Evolutionary conservation across 2,113 vertebrate species (phyloP).

Genomic region (Cynocephalus volans): DNA sequence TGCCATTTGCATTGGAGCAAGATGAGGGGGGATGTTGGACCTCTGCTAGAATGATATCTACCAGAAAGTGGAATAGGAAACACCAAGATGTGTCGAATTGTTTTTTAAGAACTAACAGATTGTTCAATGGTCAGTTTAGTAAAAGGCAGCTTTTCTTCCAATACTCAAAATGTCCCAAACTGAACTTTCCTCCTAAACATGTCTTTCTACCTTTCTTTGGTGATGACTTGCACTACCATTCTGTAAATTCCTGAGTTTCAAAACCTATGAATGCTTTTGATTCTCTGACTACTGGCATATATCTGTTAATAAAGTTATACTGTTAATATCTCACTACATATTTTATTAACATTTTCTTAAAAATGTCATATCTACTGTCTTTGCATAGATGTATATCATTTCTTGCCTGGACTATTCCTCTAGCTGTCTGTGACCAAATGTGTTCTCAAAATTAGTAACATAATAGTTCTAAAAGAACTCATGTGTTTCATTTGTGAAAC

Average conservation of each 20-base stretch:
- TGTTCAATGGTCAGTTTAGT: background rate
- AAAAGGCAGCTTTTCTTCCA: background rate
- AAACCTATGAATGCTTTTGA: background rate
- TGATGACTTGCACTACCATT: background rate
- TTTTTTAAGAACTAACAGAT: background rate
- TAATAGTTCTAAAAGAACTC: background rate
- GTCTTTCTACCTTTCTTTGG: background rate
- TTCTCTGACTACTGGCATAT: background rate
- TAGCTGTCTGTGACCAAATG: background rate
- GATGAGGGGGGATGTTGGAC: background rate
- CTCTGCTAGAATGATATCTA: background rate
- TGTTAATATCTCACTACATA: background rate
- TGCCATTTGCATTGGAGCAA: too few relatives aligned
- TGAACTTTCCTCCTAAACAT: background rate
- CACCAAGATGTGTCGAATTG: background rate
- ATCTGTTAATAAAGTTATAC: background rate
- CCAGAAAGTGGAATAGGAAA: background rate
- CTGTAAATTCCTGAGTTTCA: background rate
- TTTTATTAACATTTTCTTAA: background rate
- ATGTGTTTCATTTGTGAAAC: background rate
- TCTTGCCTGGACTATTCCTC: background rate
- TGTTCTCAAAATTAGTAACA: background rate
- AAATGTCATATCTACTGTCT: background rate
- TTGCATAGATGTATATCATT: background rate
- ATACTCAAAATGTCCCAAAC: background rate